Base-by-base conservation (phyloP, 2,888 invertebrate genomes). In the Erpobdella octoculata region DNA sequence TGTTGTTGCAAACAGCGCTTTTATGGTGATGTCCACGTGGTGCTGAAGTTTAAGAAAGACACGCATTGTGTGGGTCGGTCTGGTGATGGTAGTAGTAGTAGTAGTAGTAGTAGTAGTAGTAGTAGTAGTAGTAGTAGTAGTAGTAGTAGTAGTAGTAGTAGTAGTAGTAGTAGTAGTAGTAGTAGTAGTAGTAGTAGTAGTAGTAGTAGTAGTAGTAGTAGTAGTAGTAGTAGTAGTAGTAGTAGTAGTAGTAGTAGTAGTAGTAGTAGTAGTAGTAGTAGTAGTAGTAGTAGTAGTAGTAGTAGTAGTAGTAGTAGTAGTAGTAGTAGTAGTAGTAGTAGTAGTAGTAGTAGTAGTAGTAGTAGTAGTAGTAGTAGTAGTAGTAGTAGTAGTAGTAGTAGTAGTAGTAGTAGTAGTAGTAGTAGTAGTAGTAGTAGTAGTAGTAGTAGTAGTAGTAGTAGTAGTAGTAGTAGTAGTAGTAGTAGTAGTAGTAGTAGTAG, bases 51-150 rank as follows among this genome's bases (percentile, higher is more conserved):
- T n/a, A n/a, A n/a, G n/a, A n/a, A n/a, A n/a, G n/a, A n/a, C n/a
- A n/a, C n/a, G n/a, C n/a, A n/a, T n/a, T n/a, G n/a, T n/a, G n/a
- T n/a, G n/a, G n/a, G n/a, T n/a, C n/a, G n/a, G n/a, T n/a, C 46
- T 41, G 46, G 46, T 41, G 46, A n/a, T 41, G 46, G 46, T 18
- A 41, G 46, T 41, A 41, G 46, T 41, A 41, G 46, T 41, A 41
- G 46, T 41, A 41, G 46, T 41, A 41, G 46, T 41, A 41, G 46
- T 41, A 41, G 46, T 41, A 41, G 46, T 41, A 41, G 46, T 41
- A 41, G 46, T 41, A 41, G 46, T 41, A 41, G 46, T 41, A 41
- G 46, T 41, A 41, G 46, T 41, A 41, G 46, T 41, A 41, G 46
- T 41, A 41, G 46, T 41, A 41, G 46, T 41, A 41, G 46, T 41